Conservation (phyloP, 2,888 invertebrate species). For the Rhabditophanes sp. region DNA sequence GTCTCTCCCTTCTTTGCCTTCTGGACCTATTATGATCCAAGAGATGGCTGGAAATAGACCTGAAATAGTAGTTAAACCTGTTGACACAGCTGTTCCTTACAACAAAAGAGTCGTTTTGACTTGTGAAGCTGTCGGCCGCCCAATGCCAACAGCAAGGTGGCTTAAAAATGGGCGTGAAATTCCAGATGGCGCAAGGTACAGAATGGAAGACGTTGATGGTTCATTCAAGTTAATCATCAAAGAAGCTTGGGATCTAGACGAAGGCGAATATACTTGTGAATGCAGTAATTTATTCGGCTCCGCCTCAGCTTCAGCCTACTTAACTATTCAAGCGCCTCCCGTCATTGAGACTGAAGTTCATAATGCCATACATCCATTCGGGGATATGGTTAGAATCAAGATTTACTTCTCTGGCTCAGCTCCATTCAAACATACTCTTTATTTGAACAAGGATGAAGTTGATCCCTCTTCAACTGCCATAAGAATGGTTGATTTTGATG, state of each 20-base stretch:
- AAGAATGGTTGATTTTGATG: conserved; percentile 65
- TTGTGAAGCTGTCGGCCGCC: conserved; percentile 76
- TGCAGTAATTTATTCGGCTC: conserved; percentile 79
- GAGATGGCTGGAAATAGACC: conserved; percentile 67
- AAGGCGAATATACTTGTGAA: conserved; percentile 59
- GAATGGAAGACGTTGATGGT: conserved; percentile 50
- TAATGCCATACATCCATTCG: conserved; percentile 73
- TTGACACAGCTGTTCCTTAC: conserved; percentile 62
- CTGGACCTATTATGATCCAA: conserved; percentile 70
- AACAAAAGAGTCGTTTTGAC: conserved; percentile 66
- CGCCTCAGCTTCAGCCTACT: conserved; percentile 67
- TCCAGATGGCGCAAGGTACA: conserved; percentile 56
- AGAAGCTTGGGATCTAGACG: conserved; percentile 75
- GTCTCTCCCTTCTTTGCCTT: conserved; percentile 79
- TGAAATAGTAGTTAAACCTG: conserved; percentile 65
- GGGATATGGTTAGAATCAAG: conserved; percentile 92
- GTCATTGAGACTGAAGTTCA: conserved; percentile 75
- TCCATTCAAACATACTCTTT: conserved; percentile 71
- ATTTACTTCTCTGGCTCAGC: conserved; percentile 89
- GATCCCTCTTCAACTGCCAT: conserved; percentile 44
- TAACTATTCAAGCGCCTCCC: conserved; percentile 84
- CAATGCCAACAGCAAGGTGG: conserved; percentile 63
- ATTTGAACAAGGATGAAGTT: conserved; percentile 66
- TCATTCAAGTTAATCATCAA: conserved; percentile 68
- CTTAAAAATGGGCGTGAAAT: conserved; percentile 76